Evolutionary conservation across 2,888 invertebrate species (phyloP).

Genomic region (Dinocampus coccinellae): DNA sequence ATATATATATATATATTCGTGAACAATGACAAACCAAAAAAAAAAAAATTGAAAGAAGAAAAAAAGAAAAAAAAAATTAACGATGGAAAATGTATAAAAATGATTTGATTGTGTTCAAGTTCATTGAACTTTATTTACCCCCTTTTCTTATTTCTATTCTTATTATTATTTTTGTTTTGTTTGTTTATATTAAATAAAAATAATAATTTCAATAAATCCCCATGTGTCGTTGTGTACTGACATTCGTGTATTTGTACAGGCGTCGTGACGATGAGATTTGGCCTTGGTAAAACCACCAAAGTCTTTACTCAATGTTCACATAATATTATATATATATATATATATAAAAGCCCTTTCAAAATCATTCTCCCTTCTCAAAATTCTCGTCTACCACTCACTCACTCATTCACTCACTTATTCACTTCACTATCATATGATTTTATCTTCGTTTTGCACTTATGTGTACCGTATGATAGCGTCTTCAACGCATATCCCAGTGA

Average conservation of each 20-base stretch:
- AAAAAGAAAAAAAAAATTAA: no score
- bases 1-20: neutral
- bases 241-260: neutral
- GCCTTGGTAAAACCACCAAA: neutral
- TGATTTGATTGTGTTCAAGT: neutral
- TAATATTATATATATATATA: no score
- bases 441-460: conserved; percentile 11
- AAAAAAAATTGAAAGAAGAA: no score
- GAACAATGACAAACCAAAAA: no score
- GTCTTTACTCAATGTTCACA: neutral
- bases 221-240: no score
- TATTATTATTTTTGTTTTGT: no score
- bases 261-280: conserved; percentile 22
- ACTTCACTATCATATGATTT: neutral
- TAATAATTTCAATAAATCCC: neutral
- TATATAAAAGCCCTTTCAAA: conserved; percentile 13
- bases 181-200: no score
- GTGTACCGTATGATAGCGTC: conserved; percentile 31
- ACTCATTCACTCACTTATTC: neutral
- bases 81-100: no score
- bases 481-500: conserved; percentile 50
- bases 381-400: neutral
- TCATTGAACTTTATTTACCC: no score
- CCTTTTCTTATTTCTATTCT: no score
- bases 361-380: conserved; percentile 39